A percentile compares a stretch with the other conserved stretches of the same genome.
Evolutionary conservation across 2,888 invertebrate genomes (phyloP).

Genomic region (Emmelina monodactyla): DNA sequence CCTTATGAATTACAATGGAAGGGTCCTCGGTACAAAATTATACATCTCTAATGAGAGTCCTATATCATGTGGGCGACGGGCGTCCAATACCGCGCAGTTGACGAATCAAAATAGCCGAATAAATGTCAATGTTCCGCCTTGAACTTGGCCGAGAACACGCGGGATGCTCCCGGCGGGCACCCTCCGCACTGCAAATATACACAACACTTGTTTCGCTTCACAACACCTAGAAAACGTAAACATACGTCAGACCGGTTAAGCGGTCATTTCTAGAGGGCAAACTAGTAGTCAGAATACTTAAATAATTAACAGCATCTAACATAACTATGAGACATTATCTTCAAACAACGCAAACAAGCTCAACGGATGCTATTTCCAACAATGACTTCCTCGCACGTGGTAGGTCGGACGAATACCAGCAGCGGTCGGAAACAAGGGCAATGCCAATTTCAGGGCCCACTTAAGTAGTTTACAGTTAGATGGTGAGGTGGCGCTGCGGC

Average conservation of each 20-base stretch:
- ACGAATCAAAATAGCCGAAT: slow-evolving; percentile 38
- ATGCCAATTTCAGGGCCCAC: slow-evolving; percentile 62
- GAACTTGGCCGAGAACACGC: slow-evolving; percentile 42
- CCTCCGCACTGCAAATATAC: slow-evolving; percentile 21
- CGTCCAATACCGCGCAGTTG: slow-evolving; percentile 31
- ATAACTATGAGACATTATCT: no score
- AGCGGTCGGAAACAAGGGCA: slow-evolving; percentile 52
- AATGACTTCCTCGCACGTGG: slow-evolving; percentile 23
- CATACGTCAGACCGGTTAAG: slow-evolving; percentile 43
- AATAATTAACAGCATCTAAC: no score
- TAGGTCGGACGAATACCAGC: slow-evolving; percentile 31
- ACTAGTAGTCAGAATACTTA: slow-evolving; percentile 14
- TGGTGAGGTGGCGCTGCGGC: slow-evolving; percentile 28
- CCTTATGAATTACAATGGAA: slow-evolving; percentile 15
- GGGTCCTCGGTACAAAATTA: slow-evolving; percentile 13
- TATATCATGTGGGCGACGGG: slow-evolving; percentile 16
- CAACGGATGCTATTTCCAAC: no score
- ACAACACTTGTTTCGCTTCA: slow-evolving; percentile 22
- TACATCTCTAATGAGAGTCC: slow-evolving; percentile 8
- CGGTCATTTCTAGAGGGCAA: slow-evolving; percentile 48
- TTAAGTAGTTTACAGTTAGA: slow-evolving; percentile 53
- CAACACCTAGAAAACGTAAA: slow-evolving; percentile 30
- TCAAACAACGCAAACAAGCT: no score
- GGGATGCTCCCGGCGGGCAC: neutral
- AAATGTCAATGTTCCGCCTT: slow-evolving; percentile 64